phyloP scores from a whole-genome alignment of 2,888 invertebrate species.

The Meghimatium bilineatum region DNA sequence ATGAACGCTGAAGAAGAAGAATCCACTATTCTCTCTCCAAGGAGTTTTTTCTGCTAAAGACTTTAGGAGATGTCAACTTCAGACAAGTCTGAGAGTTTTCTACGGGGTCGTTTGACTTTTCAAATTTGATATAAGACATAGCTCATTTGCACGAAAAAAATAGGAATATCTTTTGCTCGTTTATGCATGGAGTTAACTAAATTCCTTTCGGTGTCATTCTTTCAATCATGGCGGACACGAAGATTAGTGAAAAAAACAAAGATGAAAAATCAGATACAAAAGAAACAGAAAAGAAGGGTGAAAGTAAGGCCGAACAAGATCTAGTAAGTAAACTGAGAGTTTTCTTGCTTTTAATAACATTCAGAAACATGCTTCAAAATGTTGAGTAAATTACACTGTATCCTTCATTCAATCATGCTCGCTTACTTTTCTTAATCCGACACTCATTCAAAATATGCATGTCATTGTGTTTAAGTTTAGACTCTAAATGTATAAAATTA shows the following conservation, averaged over 20 bases:
- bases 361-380: not conserved
- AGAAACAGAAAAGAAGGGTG: constrained; percentile 79
- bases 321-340: constrained; percentile 66
- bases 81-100: too few species aligned
- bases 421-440: not conserved
- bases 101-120: too few species aligned
- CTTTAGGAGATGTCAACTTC: too few species aligned
- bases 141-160: not conserved
- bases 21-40: too few species aligned
- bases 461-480: constrained; percentile 5
- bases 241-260: constrained; percentile 71
- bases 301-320: constrained; percentile 78
- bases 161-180: not conserved
- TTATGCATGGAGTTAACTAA: constrained; percentile 11
- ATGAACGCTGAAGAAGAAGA: too few species aligned
- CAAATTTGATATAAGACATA: too few species aligned
- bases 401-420: not conserved
- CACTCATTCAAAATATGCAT: not conserved
- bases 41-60: too few species aligned
- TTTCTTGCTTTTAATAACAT: not conserved
- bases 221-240: constrained; percentile 75
- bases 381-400: not conserved
- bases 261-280: constrained; percentile 65
- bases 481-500: too few species aligned
- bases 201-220: not conserved